These are phyloP conservation scores for Synergus umbraculus DNA, from an alignment of 2,888 invertebrate genomes.

Conservation along the genomic window DNA sequence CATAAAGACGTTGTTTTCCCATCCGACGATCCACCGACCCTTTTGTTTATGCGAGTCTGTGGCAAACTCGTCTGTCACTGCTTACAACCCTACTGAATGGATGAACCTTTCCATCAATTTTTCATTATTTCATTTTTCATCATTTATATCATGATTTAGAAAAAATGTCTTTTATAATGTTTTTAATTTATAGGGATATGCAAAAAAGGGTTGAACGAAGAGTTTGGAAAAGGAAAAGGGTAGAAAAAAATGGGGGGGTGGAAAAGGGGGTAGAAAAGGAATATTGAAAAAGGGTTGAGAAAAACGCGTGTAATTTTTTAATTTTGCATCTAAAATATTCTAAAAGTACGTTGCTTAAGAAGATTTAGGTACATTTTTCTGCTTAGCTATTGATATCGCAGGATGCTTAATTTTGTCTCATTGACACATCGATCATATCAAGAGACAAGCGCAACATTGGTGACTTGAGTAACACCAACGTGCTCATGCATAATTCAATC, in stretches of 20 bases:
- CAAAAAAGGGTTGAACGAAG: too few relatives aligned
- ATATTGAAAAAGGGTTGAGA: too few relatives aligned
- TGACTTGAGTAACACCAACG: constrained; percentile 72
- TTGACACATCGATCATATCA: constrained; percentile 37
- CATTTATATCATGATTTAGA: not conserved
- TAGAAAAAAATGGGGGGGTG: too few relatives aligned
- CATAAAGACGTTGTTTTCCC: constrained; percentile 60
- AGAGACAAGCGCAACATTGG: constrained; percentile 54
- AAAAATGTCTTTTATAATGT: not conserved
- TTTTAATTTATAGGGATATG: not conserved
- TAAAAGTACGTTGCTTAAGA: not conserved
- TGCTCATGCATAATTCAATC: constrained; percentile 78
- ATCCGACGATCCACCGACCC: constrained; percentile 51
- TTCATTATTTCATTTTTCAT: not conserved
- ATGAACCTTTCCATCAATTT: not conserved
- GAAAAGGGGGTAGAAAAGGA: too few relatives aligned
- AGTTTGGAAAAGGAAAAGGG: too few relatives aligned
- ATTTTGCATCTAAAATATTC: not conserved
- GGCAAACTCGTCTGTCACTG: constrained; percentile 44
- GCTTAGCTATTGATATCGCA: constrained; percentile 17
- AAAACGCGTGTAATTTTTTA: too few relatives aligned
- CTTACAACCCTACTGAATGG: not conserved
- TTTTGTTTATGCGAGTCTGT: constrained; percentile 54
- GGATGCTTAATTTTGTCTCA: constrained; percentile 24
- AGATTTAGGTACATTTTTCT: not conserved